Evolutionary conservation across 2,113 vertebrate genomes (phyloP), one percentile per base, ranked within the genome.

Genomic region (Chrysochloris asiatica): DNA sequence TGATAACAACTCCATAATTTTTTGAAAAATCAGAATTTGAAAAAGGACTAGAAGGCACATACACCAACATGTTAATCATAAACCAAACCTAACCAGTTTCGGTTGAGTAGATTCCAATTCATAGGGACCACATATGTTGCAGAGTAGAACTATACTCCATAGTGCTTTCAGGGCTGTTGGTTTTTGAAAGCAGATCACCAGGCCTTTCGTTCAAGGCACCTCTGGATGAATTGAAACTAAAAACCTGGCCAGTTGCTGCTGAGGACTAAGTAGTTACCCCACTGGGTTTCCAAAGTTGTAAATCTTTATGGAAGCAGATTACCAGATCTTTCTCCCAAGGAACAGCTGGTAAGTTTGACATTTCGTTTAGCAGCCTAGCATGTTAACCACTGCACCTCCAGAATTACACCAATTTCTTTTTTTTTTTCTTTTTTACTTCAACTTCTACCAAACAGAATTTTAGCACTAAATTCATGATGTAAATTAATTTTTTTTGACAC

Each of bases 41-140:
- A 76, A 93, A 92, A 87, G 61, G 11, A 30, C 41, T 80, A 73
- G 77, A 59, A 92, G n/a, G 14, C 22, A 88, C 80, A 72, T 33
- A 79, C 1, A 85, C 19, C 56, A 86, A 65, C 43, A 65, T 14
- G 26, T 28, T 81, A 80, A 26, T 6, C 26, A 59, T 28, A 59
- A 56, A 22, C 54, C 54, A 61, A 61, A 63, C 54, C 54, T 30
- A 61, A 63, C 3, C 61, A 14, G 8, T 61, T 61, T 24, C 61
- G 4, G 13, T 33, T 10, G 11, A 33, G 61, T 16, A 11, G 3
- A 33, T 63, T 33, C 61, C 30, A 33, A 33, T 22, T 33, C 30
- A 63, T 63, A 33, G 12, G 12, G 30, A 63, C 11, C 12, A 3
- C 28, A 33, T 13, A 63, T 12, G 30, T 4, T 24, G 17, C 61